A percentile compares a stretch with the other conserved stretches of the same genome.
These are phyloP conservation scores for Anthrax anthrax DNA, from an alignment of 2,888 invertebrate genomes.

Conservation along the genomic window DNA sequence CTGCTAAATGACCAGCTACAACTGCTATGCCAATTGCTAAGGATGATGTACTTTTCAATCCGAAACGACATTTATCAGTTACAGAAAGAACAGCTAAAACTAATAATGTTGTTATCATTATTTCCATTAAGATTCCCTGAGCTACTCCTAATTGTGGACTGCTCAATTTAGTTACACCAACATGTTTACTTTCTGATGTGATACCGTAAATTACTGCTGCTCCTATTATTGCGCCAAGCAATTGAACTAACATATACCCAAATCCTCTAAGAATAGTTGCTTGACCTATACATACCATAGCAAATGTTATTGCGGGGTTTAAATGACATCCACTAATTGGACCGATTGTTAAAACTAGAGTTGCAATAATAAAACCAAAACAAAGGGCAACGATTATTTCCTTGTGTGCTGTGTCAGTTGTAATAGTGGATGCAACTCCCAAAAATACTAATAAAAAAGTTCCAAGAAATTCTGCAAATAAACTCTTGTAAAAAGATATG, in stretches of 20 bases:
- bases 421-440: not conserved
- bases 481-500: not conserved
- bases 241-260: not conserved
- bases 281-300: not conserved
- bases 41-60: not conserved
- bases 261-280: not conserved
- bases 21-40: not conserved
- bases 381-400: not conserved
- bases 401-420: not conserved
- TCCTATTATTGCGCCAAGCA: not conserved
- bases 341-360: not conserved
- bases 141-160: not conserved
- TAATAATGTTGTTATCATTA: not conserved
- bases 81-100: not conserved
- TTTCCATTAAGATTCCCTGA: not conserved
- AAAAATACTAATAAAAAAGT: not conserved
- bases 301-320: not conserved
- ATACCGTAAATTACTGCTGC: not conserved
- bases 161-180: not conserved
- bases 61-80: not conserved
- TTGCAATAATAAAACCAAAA: not conserved
- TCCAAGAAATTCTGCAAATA: not conserved
- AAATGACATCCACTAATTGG: not conserved
- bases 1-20: not conserved
- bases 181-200: accelerated